These are phyloP conservation scores for Cyanistes caeruleus DNA, from an alignment of 2,113 vertebrate species.

Conservation along the genomic window DNA sequence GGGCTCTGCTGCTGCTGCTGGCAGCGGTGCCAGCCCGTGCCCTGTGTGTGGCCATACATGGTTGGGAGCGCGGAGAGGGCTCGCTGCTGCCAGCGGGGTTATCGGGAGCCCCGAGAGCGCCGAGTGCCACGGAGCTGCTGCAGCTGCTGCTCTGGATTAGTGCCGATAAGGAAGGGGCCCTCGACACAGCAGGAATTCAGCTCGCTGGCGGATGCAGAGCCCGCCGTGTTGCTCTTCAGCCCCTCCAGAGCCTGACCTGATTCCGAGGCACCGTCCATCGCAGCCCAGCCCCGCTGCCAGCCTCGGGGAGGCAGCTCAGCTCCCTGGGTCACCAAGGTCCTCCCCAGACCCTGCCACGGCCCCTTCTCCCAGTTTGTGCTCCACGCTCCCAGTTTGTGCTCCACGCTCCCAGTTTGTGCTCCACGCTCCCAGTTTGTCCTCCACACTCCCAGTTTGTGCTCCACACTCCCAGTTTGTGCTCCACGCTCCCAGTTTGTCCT, in stretches of 20 bases:
- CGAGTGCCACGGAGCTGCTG: neutral
- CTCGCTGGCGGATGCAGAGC: neutral
- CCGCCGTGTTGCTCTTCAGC: fast-evolving
- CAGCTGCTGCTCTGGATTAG: conserved; percentile 32
- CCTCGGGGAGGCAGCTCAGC: neutral
- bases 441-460: too few relatives aligned
- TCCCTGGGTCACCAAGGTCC: neutral
- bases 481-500: neutral
- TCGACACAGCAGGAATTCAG: neutral
- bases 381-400: fast-evolving
- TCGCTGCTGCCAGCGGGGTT: neutral
- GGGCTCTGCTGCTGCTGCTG: fast-evolving
- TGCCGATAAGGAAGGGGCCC: conserved; percentile 54
- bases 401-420: fast-evolving
- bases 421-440: too few relatives aligned
- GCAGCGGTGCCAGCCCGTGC: neutral
- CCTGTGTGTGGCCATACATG: conserved; percentile 12
- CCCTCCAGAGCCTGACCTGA: neutral
- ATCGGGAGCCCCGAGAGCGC: neutral
- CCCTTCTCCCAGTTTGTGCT: neutral
- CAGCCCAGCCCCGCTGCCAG: neutral
- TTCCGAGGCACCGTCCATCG: neutral
- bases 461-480: too few relatives aligned
- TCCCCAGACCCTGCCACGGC: fast-evolving
- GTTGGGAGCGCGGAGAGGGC: neutral